These are phyloP conservation scores for Forbesichthys papilliferus DNA, from an alignment of 2,113 vertebrate species.

Conservation along the genomic window DNA sequence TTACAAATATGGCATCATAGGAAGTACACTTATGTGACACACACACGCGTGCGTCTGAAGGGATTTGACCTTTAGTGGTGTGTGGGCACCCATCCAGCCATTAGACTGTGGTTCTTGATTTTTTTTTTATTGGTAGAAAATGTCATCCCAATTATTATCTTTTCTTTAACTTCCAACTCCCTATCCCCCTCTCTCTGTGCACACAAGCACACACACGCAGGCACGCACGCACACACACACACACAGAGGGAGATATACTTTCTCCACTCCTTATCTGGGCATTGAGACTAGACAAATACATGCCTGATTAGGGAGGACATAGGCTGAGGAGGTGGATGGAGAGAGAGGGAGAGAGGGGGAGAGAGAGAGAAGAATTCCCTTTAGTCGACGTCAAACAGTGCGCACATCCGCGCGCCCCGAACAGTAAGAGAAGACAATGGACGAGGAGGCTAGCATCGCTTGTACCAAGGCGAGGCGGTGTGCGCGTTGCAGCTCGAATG, in stretches of 20 bases:
- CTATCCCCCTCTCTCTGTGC: neutral
- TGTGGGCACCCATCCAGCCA: conserved; percentile 26
- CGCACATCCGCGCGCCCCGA: neutral
- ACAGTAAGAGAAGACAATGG: neutral
- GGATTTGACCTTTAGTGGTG: conserved; percentile 35
- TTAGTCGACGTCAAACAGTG: neutral
- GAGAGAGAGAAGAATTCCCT: conserved; percentile 7
- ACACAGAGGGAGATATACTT: conserved; percentile 3
- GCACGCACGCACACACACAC: neutral
- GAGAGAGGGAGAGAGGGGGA: conserved; percentile 3
- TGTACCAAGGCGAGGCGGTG: neutral
- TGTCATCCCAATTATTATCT: conserved; percentile 53
- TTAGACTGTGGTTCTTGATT: conserved; percentile 29
- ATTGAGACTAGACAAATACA: conserved; percentile 34
- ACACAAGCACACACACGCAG: neutral
- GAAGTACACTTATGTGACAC: neutral
- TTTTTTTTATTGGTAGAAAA: conserved; percentile 25
- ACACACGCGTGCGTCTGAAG: neutral
- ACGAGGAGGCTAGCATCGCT: neutral
- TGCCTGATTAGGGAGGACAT: conserved; percentile 48
- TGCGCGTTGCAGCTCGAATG: neutral
- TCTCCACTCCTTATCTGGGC: conserved; percentile 32
- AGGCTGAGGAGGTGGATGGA: conserved; percentile 26
- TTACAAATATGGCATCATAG: neutral
- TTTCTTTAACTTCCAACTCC: conserved; percentile 26